Percentiles rank a stretch among this genome's conserved stretches.
These are phyloP conservation scores for Acrocephalus arundinaceus DNA, from an alignment of 2,113 vertebrate genomes.

Conservation along the genomic window DNA sequence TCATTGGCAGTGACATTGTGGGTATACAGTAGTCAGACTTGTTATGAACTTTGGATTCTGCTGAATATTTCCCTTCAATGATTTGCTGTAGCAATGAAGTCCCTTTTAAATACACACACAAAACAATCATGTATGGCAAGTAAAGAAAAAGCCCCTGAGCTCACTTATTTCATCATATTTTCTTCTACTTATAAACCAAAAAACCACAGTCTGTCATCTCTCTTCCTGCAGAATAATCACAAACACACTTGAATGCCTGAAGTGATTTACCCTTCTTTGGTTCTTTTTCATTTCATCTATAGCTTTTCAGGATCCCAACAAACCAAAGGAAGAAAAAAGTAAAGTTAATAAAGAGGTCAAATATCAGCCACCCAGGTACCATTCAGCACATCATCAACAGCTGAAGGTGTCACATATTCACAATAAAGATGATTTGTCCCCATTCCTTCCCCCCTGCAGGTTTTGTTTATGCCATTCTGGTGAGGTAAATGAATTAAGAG, in stretches of 20 bases:
- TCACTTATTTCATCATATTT: neutral
- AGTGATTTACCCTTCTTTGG: neutral
- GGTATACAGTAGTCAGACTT: neutral
- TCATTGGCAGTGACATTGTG: neutral
- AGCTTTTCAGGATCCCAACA: neutral
- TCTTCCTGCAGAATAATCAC: slow-evolving; percentile 17
- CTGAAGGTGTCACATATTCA: neutral
- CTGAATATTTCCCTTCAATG: neutral
- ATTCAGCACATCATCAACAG: neutral
- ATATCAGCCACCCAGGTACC: neutral
- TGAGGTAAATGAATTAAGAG: neutral
- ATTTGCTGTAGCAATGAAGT: neutral
- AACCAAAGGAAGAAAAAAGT: neutral
- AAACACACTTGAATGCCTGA: neutral
- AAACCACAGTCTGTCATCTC: neutral
- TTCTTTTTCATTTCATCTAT: neutral
- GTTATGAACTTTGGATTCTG: neutral
- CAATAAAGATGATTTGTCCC: neutral
- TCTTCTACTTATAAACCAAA: slow-evolving; percentile 2
- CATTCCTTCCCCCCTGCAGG: neutral
- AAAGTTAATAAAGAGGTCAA: neutral
- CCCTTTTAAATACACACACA: neutral
- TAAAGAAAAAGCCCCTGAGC: slow-evolving; percentile 9
- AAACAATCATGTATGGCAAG: neutral
- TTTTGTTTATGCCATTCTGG: neutral